Evolutionary conservation across 2,888 invertebrate species (phyloP).

Genomic region (Minunthozetes semirufus): DNA sequence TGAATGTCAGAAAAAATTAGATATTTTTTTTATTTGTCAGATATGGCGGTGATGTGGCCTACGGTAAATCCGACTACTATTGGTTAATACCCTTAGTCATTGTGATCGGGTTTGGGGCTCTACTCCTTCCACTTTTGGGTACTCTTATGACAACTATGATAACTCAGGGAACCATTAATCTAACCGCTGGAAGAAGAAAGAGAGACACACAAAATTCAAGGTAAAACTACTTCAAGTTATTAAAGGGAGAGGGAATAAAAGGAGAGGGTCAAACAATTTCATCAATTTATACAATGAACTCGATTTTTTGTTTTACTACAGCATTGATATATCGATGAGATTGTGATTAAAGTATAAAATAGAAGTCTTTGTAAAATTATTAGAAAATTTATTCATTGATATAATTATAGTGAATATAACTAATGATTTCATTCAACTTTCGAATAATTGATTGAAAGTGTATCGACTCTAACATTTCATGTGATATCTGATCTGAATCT

Average conservation of each 20-base stretch:
- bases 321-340: background rate
- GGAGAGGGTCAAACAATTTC: no score
- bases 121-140: constrained; percentile 40
- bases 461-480: no score
- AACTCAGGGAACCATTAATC: constrained; percentile 37
- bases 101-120: constrained; percentile 41
- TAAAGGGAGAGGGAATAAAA: background rate
- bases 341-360: no score
- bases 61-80: constrained; percentile 36
- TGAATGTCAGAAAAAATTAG: background rate
- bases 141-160: constrained; percentile 42
- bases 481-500: no score
- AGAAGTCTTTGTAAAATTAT: no score
- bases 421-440: no score
- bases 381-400: no score
- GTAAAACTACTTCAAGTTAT: background rate
- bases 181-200: constrained; percentile 36
- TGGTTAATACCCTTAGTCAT: constrained; percentile 41
- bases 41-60: constrained; percentile 22
- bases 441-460: background rate
- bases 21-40: background rate
- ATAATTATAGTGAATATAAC: no score
- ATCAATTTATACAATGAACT: no score
- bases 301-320: background rate
- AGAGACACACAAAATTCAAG: constrained; percentile 8